phyloP scores from a whole-genome alignment of 92 coral and sea anemone species.

The Micromussa lordhowensis region DNA sequence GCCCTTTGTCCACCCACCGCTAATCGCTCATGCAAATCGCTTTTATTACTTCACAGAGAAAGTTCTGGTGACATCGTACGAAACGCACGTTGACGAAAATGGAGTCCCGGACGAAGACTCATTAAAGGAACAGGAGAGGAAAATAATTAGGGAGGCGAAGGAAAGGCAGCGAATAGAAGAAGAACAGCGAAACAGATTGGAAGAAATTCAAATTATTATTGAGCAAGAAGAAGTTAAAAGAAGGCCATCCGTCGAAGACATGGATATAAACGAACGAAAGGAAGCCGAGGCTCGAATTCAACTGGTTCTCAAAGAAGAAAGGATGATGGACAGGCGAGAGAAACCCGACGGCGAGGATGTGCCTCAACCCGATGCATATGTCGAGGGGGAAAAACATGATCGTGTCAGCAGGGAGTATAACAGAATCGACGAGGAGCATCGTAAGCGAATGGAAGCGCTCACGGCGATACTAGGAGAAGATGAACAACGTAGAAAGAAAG shows the following conservation, averaged over 20 bases:
- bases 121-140: conserved; percentile 32
- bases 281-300: conserved; percentile 62
- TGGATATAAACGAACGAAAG: conserved; percentile 47
- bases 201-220: conserved; percentile 58
- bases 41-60: conserved; percentile 24
- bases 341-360: conserved; percentile 48
- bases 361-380: not conserved
- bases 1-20: conserved; percentile 13
- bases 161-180: conserved; percentile 42
- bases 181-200: conserved; percentile 39
- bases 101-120: conserved; percentile 18
- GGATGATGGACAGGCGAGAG: conserved; percentile 26
- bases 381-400: not conserved
- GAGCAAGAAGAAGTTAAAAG: conserved; percentile 49
- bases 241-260: conserved; percentile 33
- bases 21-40: conserved; percentile 3
- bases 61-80: conserved; percentile 34
- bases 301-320: conserved; percentile 52
- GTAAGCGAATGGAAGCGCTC: conserved; percentile 35
- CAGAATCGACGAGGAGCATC: conserved; percentile 54
- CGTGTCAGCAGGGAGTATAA: conserved; percentile 22
- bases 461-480: conserved; percentile 36
- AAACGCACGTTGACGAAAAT: not conserved
- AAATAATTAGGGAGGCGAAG: conserved; percentile 19
- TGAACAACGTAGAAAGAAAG: conserved; percentile 69